Evolutionary conservation across 2,113 vertebrate genomes (phyloP), one percentile per base, ranked within the genome.

Genomic region (Axis porcinus): DNA sequence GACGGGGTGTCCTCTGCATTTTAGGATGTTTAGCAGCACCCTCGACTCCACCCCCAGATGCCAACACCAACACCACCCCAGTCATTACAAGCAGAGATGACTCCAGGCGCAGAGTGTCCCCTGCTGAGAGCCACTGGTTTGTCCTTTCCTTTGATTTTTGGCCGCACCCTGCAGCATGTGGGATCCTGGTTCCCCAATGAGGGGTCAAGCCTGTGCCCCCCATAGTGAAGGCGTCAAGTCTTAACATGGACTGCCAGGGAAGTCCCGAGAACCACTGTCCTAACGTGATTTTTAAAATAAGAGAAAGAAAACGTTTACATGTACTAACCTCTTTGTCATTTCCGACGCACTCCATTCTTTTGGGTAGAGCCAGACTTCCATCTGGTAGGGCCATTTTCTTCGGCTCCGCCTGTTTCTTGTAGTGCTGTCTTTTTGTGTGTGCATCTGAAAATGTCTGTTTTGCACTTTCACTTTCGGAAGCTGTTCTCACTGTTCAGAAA

Each of bases 61-160:
- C 5, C 17, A 47, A 0, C 13, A 11, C 21, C 33, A 19, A 5
- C 12, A 5, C 2, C 40, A 2, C 27, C 33, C 23, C 45, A 54
- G 11, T 30, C 11, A 5, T 55, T 15, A 43, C 36, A 40, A 10
- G 54, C 76, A 54, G 7, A 57, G 54, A 9, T 27, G 23, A 45
- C 55, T 58, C 21, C 25, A 14, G 17, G 13, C 8, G 6, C 19
- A 40, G 11, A 70, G 10, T 15, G 19, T 8, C 28, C 86, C 85
- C 57, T 40, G 30, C 10, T 62, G 79, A 67, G 36, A 85, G 60
- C 23, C 17, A 30, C 67, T 17, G 16, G 36, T 91, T 3, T 9
- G 33, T n/a, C 5, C 27, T 62, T 25, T 4, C 23, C 1, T 1
- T 58, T 43, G 70, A 6, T 25, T 74, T 1, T 40, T 2, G 5